Conservation (phyloP, 2,888 invertebrate genomes). For the Brachypterus glaber region DNA sequence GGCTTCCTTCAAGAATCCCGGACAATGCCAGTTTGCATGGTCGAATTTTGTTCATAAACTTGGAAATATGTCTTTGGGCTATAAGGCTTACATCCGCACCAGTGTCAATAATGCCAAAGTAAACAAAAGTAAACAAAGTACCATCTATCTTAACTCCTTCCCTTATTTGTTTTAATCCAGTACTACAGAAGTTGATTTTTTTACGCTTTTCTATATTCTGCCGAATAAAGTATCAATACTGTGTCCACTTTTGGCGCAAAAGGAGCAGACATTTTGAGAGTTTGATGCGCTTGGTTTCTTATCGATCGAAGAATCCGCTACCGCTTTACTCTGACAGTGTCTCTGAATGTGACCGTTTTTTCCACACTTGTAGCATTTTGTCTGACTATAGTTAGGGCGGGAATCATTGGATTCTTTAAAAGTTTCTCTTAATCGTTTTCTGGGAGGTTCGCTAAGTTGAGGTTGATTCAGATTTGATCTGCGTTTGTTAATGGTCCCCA, state of each 20-base stretch:
- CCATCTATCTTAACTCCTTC: conserved; percentile 7
- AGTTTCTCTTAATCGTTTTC: background rate
- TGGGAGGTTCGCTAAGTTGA: background rate
- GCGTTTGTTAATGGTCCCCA: conserved; percentile 8
- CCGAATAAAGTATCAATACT: conserved; percentile 13
- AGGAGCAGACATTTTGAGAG: conserved; percentile 1
- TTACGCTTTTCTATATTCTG: conserved; percentile 14
- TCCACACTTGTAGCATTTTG: conserved; percentile 12
- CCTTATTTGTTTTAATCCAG: conserved; percentile 9
- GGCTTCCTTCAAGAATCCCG: conserved; percentile 4
- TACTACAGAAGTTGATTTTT: conserved; percentile 12
- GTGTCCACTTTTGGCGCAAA: conserved; percentile 16
- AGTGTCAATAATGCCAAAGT: conserved; percentile 15
- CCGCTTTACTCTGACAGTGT: conserved; percentile 10
- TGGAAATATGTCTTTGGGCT: conserved; percentile 9
- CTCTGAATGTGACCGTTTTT: conserved; percentile 13
- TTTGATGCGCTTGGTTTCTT: background rate
- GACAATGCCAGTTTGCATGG: background rate
- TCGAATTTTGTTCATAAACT: conserved; percentile 3
- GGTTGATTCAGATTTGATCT: background rate
- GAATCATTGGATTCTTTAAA: background rate
- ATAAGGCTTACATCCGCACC: conserved; percentile 14
- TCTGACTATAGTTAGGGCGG: background rate
- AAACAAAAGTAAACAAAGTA: no score
- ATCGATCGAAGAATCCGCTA: background rate